Evolutionary conservation across 2,888 invertebrate genomes (phyloP), one percentile per base, ranked within the genome.

Genomic region (Emmelina monodactyla): DNA sequence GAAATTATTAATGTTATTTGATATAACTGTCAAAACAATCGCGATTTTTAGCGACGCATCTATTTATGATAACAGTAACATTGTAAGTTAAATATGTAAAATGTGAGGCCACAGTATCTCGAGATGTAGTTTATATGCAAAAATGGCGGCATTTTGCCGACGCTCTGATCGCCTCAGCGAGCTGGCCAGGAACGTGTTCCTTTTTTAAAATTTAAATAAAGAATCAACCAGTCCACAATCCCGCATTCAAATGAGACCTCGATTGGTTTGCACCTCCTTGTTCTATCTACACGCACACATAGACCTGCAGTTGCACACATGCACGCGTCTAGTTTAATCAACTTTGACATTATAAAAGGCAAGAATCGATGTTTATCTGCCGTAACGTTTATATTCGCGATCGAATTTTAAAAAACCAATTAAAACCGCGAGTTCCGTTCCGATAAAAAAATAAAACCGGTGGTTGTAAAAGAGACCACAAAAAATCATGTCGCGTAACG

Each of bases 171-270:
- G 48, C 46, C 45, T n/a, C n/a, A n/a, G n/a, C n/a, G n/a, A n/a
- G n/a, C n/a, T 37, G 45, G 46, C 50, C 54, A 43, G 47, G 46
- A 44, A 49, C 46, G 53, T 50, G 51, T 54, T 51, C 50, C 45
- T 51, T 51, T 47, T 49, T 49, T 50, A 42, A 46, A 48, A 53
- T 51, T 45, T 39, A 47, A 51, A 58, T 50, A 55, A 57, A 60
- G 49, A 50, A 47, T 43, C 49, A 50, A 65, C 66, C 62, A 61
- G 62, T 64, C 53, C 42, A 38, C 41, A 48, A 49, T 49, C 53
- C 53, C 50, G 59, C 56, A 66, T 67, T 65, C 60, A 63, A 66
- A 68, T 65, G 62, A 62, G 57, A 40, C 41, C 47, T 47, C 54
- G 59, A 63, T 65, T 58, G 59, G 51, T 64, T 67, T 60, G 53